Evolutionary conservation across 2,888 invertebrate genomes (phyloP).

Genomic region (Lycia hirtaria): DNA sequence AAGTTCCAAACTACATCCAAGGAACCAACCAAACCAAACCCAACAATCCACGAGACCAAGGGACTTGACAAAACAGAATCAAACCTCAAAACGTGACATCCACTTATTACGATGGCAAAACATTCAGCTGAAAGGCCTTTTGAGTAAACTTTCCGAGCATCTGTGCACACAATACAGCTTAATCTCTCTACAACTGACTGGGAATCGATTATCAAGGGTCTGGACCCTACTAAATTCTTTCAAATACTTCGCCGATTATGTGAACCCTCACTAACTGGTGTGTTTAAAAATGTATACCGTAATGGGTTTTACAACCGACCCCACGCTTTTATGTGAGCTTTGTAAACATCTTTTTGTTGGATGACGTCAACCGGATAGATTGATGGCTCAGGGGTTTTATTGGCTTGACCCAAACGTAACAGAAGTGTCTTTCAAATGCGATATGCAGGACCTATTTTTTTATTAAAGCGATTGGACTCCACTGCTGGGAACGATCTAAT

Average conservation of each 20-base stretch:
- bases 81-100: constrained; percentile 11
- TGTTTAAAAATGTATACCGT: constrained; percentile 42
- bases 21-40: too few relatives aligned
- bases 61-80: constrained; percentile 13
- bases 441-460: neutral
- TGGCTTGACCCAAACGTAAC: constrained; percentile 15
- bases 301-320: constrained; percentile 34
- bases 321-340: constrained; percentile 28
- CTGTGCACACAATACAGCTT: constrained; percentile 34
- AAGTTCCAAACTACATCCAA: too few relatives aligned
- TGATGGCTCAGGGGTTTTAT: constrained; percentile 18
- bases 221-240: constrained; percentile 46
- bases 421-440: neutral
- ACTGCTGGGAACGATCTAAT: too few relatives aligned
- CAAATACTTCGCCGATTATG: constrained; percentile 39
- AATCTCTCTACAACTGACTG: constrained; percentile 46
- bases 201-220: constrained; percentile 46
- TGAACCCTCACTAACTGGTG: constrained; percentile 38
- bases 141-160: constrained; percentile 35
- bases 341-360: constrained; percentile 26
- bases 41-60: constrained; percentile 1
- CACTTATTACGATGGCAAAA: constrained; percentile 16
- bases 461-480: too few relatives aligned
- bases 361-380: constrained; percentile 22
- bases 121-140: constrained; percentile 23